phyloP scores from a whole-genome alignment of 2,888 invertebrate species.

The Acanthacorydalis orientalis region DNA sequence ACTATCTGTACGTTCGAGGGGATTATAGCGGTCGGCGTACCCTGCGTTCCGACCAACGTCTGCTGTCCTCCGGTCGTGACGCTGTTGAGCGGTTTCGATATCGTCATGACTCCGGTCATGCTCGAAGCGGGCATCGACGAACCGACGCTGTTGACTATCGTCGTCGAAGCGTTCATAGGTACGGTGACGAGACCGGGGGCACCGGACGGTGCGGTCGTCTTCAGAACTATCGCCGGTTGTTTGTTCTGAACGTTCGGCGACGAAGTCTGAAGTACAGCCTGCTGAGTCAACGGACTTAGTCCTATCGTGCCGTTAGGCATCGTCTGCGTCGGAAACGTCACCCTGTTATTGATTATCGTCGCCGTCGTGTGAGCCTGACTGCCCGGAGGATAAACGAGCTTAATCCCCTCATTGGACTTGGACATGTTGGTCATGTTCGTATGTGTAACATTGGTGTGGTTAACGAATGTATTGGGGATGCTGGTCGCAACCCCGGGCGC shows the following conservation, averaged over 20 bases:
- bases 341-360: conserved; percentile 36
- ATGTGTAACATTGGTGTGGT: conserved; percentile 11
- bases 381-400: conserved; percentile 35
- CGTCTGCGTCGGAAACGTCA: conserved; percentile 43
- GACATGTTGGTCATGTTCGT: conserved; percentile 21
- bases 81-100: conserved; percentile 39
- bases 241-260: conserved; percentile 23
- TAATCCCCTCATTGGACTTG: conserved; percentile 34
- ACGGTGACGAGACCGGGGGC: conserved; percentile 41
- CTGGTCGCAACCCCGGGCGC: conserved; percentile 18
- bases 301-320: conserved; percentile 56
- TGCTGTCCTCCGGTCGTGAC: conserved; percentile 34
- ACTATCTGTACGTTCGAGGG: conserved; percentile 69
- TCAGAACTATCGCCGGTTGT: conserved; percentile 26
- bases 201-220: conserved; percentile 22
- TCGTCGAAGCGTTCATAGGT: conserved; percentile 44
- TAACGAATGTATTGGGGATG: conserved; percentile 18
- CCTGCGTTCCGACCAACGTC: conserved; percentile 37
- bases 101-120: conserved; percentile 45
- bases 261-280: conserved; percentile 26
- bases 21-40: conserved; percentile 37
- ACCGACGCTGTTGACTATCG: conserved; percentile 31
- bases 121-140: conserved; percentile 25
- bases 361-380: conserved; percentile 27
- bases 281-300: conserved; percentile 29